phyloP scores from a whole-genome alignment of 2,113 vertebrate genomes.

The Cavia porcellus region DNA sequence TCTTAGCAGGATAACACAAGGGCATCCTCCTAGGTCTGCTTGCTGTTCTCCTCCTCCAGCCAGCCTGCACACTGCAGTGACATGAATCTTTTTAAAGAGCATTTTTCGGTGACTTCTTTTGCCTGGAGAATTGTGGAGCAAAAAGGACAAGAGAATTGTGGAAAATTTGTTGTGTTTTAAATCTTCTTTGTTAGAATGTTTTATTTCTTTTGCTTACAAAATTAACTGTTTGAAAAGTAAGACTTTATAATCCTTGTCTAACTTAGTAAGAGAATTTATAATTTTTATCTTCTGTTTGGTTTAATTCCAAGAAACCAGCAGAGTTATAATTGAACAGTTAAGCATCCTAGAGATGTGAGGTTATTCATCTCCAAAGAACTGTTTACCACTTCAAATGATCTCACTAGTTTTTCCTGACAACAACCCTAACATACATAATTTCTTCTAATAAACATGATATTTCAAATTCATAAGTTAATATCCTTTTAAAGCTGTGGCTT shows the following conservation, averaged over 20 bases:
- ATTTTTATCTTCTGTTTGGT: background rate
- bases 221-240: conserved; percentile 39
- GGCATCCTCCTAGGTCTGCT: background rate
- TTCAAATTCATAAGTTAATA: background rate
- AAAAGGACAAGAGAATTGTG: background rate
- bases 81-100: background rate
- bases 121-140: background rate
- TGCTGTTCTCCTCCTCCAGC: background rate
- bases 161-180: background rate
- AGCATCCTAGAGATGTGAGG: background rate
- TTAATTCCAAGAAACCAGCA: background rate
- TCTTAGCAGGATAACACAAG: no score
- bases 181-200: background rate
- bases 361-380: background rate
- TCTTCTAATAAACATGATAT: background rate
- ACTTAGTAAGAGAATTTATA: background rate
- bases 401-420: background rate
- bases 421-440: background rate
- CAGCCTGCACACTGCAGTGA: background rate
- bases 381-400: background rate
- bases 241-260: conserved; percentile 11
- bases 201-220: conserved; percentile 23
- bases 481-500: conserved; percentile 22
- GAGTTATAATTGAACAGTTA: background rate
- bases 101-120: background rate